Evolutionary conservation across 2,113 vertebrate species (phyloP), one percentile per base, ranked within the genome.

Genomic region (Tenebrosternarchus preto): DNA sequence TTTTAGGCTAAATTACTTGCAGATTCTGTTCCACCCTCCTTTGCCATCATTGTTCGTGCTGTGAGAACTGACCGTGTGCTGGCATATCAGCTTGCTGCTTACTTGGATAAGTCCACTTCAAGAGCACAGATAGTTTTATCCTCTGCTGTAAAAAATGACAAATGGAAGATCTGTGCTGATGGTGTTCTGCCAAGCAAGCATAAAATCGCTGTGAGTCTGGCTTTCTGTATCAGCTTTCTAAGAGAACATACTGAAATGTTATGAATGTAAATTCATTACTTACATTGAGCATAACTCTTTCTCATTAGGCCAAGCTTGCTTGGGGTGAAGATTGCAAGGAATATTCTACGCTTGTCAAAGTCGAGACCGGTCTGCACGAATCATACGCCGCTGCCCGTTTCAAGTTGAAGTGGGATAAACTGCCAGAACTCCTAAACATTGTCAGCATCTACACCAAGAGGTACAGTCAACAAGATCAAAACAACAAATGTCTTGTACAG

Each of bases 161-260:
- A 91, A 69, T 95, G 93, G 93, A 92, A 89, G 79, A 2, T 94
- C 27, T 94, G 92, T 84, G 91, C 90, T 78, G 93, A 95, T 85
- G 92, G 92, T 63, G 80, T 87, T 36, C 11, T 93, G 57, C 81
- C 92, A 77, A 95, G 90, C 84, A 0, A 82, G 74, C 90, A 95
- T 85, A 95, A 95, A 87, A 70, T 90, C 53, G 85, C 15, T 91
- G 95, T 96, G 92, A 92, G 89, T 72, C 5, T 11, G 2, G 33
- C 2, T 9, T 39, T 68, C 7, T 29, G 1, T 22, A 56, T 60
- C 61, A 17, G 9, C 11, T 64, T 66, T 15, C 24, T 16, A 19
- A 25, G 39, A 70, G 27, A 57, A 25, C 12, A 50, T 3, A 50
- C 43, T 2, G 11, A 50, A n/a, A 15, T 50, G 2, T 50, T 50